A percentile compares a stretch with the other conserved stretches of the same genome.
Evolutionary conservation across 2,113 vertebrate species (phyloP).

Genomic region (Thalassarche chlororhynchos): DNA sequence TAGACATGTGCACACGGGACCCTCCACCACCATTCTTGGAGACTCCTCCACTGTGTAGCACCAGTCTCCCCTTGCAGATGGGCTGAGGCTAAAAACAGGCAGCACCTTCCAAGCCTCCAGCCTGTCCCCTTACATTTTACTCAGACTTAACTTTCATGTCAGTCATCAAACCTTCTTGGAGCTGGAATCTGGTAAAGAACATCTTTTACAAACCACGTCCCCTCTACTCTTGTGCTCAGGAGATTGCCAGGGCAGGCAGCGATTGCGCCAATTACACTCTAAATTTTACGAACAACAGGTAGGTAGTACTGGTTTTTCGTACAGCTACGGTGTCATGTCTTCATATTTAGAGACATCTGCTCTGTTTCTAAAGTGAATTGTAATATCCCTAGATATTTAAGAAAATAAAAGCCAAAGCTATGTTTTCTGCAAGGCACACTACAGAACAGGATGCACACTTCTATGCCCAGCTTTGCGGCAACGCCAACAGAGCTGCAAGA

Average conservation of each 20-base stretch:
- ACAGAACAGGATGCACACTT: background rate
- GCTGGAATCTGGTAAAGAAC: background rate
- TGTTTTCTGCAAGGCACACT: background rate
- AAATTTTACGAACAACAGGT: background rate
- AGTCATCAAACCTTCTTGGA: background rate
- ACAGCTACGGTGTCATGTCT: background rate
- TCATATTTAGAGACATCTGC: background rate
- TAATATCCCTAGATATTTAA: background rate
- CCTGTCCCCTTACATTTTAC: background rate
- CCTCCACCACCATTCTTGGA: background rate
- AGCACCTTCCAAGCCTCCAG: background rate
- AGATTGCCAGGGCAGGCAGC: background rate
- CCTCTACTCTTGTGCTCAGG: background rate
- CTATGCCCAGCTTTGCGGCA: background rate
- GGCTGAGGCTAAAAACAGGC: background rate
- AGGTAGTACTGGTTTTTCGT: background rate
- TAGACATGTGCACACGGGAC: accelerated
- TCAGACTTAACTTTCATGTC: background rate
- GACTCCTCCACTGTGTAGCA: background rate
- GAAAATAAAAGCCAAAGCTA: background rate
- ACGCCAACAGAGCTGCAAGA: background rate
- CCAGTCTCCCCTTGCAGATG: background rate
- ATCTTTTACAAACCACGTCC: background rate
- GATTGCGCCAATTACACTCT: background rate
- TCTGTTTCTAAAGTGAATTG: background rate